Percentiles rank a stretch among this genome's conserved stretches.
Evolutionary conservation across 2,888 invertebrate species (phyloP).

Genomic region (Tinea pellionella): DNA sequence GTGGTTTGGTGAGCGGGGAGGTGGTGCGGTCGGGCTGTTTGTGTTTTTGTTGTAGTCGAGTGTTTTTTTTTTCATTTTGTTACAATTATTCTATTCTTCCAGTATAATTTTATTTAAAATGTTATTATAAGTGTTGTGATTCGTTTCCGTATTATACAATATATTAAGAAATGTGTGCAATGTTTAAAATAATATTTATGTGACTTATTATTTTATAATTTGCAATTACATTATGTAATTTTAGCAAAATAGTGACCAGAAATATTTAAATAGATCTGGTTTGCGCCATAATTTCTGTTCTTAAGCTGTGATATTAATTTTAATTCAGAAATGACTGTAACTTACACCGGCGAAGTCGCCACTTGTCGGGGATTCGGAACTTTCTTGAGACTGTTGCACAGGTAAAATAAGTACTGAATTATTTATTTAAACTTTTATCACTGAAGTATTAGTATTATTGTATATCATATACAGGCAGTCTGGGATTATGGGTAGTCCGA

Average conservation of each 20-base stretch:
- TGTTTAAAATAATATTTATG: background rate
- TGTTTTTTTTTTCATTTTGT: background rate
- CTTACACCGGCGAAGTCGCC: slow-evolving; percentile 88
- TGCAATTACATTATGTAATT: background rate
- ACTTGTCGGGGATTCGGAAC: slow-evolving; percentile 88
- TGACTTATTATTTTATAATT: background rate
- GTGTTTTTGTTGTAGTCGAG: background rate
- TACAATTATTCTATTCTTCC: background rate
- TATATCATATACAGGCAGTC: too few species aligned
- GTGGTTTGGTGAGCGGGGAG: background rate
- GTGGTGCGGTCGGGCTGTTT: background rate
- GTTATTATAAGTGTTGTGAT: background rate
- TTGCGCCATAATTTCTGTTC: background rate
- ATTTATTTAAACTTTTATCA: slow-evolving; percentile 13
- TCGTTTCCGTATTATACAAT: background rate
- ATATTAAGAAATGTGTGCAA: background rate
- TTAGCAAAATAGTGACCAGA: background rate
- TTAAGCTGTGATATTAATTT: slow-evolving; percentile 6
- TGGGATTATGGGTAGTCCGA: too few species aligned
- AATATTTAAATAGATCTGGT: slow-evolving; percentile 3
- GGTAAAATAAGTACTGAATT: slow-evolving; percentile 65
- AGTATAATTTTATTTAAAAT: background rate
- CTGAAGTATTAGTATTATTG: too few species aligned
- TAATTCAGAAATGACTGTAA: slow-evolving; percentile 78
- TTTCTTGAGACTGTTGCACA: slow-evolving; percentile 84